Evolutionary conservation across 2,113 vertebrate genomes (phyloP).

Genomic region (Craseonycteris thonglongyai): DNA sequence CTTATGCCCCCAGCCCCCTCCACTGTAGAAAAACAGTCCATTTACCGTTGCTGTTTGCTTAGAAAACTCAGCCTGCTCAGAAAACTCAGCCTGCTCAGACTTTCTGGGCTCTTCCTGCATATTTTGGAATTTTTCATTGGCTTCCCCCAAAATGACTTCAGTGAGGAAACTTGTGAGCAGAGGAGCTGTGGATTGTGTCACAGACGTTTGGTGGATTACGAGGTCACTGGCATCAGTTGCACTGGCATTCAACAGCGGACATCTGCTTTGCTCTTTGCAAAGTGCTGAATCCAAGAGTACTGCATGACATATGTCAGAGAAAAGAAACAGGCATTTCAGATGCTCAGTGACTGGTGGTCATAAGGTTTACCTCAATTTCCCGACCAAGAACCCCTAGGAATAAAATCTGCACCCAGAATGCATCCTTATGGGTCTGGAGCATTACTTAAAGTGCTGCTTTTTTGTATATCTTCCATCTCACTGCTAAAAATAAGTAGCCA

Average conservation of each 20-base stretch:
- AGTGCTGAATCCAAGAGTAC: conserved; percentile 47
- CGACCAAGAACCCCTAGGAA: not conserved
- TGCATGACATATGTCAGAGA: conserved; percentile 34
- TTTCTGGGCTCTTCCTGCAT: conserved; percentile 56
- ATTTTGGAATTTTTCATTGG: conserved; percentile 66
- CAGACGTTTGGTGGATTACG: conserved; percentile 66
- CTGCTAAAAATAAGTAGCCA: not conserved
- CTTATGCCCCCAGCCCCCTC: not conserved
- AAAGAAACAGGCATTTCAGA: conserved; percentile 49
- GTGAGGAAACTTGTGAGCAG: conserved; percentile 70
- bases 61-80: conserved; percentile 27
- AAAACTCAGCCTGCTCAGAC: conserved; percentile 27
- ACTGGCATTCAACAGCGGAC: conserved; percentile 57
- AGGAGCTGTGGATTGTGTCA: conserved; percentile 53
- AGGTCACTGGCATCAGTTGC: conserved; percentile 63
- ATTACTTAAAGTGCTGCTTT: not conserved
- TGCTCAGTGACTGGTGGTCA: rapidly evolving
- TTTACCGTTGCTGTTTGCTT: conserved; percentile 49
- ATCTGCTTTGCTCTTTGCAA: conserved; percentile 75
- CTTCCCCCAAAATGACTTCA: conserved; percentile 72
- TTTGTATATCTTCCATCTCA: not conserved
- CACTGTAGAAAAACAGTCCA: conserved; percentile 23
- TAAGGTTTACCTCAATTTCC: not conserved
- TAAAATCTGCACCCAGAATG: not conserved
- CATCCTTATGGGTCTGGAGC: not conserved